Conservation (phyloP, 2,797 vertebrate species). For the Sebastiscus tertius region DNA sequence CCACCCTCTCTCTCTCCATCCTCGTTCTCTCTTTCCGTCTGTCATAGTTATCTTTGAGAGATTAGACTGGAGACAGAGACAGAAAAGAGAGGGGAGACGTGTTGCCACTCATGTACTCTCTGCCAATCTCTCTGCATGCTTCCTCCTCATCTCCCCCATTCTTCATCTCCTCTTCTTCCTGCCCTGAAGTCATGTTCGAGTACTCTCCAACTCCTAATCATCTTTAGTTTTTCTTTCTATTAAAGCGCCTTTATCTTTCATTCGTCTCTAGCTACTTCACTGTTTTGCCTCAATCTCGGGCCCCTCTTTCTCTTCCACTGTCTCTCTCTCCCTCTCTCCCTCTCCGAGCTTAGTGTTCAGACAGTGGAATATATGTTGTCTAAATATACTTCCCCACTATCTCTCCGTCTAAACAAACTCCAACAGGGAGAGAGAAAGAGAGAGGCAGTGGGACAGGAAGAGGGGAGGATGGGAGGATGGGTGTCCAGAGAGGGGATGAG, state of each 20-base stretch:
- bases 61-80: constrained; percentile 71
- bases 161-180: constrained; percentile 14
- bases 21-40: constrained; percentile 47
- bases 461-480: constrained; percentile 64
- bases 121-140: neutral
- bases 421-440: constrained; percentile 70
- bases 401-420: constrained; percentile 82
- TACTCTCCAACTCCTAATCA: neutral
- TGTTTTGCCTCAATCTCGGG: constrained; percentile 22
- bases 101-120: constrained; percentile 25
- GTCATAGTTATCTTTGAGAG: constrained; percentile 73
- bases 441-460: constrained; percentile 77
- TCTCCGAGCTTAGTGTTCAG: constrained; percentile 78
- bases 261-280: neutral
- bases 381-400: constrained; percentile 83
- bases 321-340: constrained; percentile 38
- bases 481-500: constrained; percentile 54
- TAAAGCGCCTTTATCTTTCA: neutral
- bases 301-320: constrained; percentile 28
- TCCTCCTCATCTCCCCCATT: constrained; percentile 9
- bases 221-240: neutral
- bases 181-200: neutral
- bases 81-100: constrained; percentile 47
- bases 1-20: constrained; percentile 34
- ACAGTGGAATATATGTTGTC: constrained; percentile 82